Conservation (phyloP, 2,888 invertebrate species). For the Caenorhabditis sulstoni region DNA sequence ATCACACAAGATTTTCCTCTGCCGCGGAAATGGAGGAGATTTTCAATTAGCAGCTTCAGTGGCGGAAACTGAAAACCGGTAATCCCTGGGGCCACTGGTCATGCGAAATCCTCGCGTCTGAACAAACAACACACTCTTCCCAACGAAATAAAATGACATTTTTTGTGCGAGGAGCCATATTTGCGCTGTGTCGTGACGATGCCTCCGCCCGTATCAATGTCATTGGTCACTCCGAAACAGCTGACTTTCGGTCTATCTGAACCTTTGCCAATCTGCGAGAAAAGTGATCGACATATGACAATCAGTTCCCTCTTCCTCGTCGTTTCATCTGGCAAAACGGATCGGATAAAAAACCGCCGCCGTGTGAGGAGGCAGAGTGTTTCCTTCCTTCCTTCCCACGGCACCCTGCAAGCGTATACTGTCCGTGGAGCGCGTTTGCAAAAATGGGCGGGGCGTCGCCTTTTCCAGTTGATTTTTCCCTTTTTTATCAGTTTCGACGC, state of each 20-base stretch:
- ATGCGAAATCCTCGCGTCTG: constrained; percentile 22
- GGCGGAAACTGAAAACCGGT: constrained; percentile 27
- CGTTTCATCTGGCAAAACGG: constrained; percentile 17
- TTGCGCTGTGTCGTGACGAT: constrained; percentile 50
- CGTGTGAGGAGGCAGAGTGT: constrained; percentile 11
- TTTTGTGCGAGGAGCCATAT: constrained; percentile 33
- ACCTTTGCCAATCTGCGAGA: neutral
- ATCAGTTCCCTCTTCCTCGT: constrained; percentile 33
- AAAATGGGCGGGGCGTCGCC: too few species aligned
- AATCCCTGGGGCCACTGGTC: constrained; percentile 35
- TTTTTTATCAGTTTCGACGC: too few species aligned
- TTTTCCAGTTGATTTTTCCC: too few species aligned
- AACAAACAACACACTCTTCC: constrained; percentile 36
- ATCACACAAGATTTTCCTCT: neutral
- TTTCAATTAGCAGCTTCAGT: constrained; percentile 12
- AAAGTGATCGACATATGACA: constrained; percentile 9
- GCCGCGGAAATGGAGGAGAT: constrained; percentile 18
- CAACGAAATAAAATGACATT: constrained; percentile 21
- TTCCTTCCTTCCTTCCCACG: constrained; percentile 19
- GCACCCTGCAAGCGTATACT: too few species aligned
- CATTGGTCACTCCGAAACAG: constrained; percentile 27
- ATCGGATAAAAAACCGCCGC: constrained; percentile 48
- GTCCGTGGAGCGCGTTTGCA: too few species aligned
- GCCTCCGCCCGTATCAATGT: constrained; percentile 22
- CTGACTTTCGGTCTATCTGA: constrained; percentile 17